Evolutionary conservation across 1,140 invertebrate genomes (phyloP), one percentile per base, ranked within the genome.

Genomic region (Stegodyphus mimosarum): DNA sequence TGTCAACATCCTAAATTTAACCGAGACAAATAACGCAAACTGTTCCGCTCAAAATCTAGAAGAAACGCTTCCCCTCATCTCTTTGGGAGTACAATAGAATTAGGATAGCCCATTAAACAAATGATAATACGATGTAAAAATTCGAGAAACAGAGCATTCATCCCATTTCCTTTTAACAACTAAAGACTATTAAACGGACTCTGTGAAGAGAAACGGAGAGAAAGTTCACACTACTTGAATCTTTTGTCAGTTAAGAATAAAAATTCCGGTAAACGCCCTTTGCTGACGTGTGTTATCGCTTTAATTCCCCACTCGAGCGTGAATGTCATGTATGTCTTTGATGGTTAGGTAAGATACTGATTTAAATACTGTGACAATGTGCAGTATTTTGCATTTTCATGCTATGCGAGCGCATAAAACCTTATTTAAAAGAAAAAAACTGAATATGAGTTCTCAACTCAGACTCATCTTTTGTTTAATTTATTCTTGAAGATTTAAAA

Each of bases 171-270:
- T 55, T 17, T 60, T 33, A 13, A n/a, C 72, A 18, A 11, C 51
- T 10, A 33, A 53, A 74, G 9, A 11, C 55, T 60, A 9, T 60
- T 60, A 60, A 60, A 60, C 15, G 15, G 55, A 60, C 9, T 11
- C 55, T 60, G 51, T 55, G n/a, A 53, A 74, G 72, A 74, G 7
- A 55, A 74, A 18, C 7, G 51, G n/a, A 74, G 72, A 17, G 72
- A 74, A 74, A 74, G 72, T 60, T 74, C 48, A 74, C 72, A 51
- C 72, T 74, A 6, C 53, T 60, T 48, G 53, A 53, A 2, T 13
- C 72, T 60, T 55, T 60, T 74, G 53, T 48, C 15, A 52, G 18
- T 6, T 10, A 33, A 3, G 53, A 74, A 74, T 17, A 74, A 50
- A 74, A 74, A 63, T 6, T 50, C 7, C n/a, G 18, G 11, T 13